Conservation (phyloP, 2,888 invertebrate species). For the Oligia strigilis region DNA sequence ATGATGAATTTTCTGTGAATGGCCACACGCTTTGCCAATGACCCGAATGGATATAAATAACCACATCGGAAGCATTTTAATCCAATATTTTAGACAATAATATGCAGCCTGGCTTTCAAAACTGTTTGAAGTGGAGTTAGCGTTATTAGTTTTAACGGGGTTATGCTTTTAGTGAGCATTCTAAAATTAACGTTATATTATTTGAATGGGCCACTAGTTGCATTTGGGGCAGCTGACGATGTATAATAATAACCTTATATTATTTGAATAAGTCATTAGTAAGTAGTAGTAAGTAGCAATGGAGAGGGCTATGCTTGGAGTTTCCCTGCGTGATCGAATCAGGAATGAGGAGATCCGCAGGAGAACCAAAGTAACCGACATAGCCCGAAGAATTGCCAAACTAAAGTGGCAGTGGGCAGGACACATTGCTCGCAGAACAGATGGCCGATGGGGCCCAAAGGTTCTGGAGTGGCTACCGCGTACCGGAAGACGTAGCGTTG, state of each 20-base stretch:
- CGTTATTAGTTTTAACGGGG: constrained; percentile 15
- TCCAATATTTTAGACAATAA: constrained; percentile 13
- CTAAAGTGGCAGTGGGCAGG: too few species aligned
- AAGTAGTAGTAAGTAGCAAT: too few species aligned
- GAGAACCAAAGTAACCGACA: too few species aligned
- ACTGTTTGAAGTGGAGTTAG: neutral
- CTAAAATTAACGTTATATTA: neutral
- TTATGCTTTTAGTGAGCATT: constrained; percentile 32
- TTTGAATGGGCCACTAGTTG: neutral
- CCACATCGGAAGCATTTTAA: constrained; percentile 18
- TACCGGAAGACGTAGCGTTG: too few species aligned
- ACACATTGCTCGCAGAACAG: too few species aligned
- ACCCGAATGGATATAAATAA: constrained; percentile 2
- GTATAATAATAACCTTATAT: neutral
- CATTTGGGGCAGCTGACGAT: neutral
- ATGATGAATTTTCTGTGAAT: constrained; percentile 4
- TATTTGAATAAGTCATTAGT: too few species aligned
- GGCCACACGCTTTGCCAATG: neutral
- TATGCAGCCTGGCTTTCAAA: constrained; percentile 8
- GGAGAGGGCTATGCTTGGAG: too few species aligned
- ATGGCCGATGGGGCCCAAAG: too few species aligned
- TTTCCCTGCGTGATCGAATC: too few species aligned
- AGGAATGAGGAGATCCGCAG: too few species aligned
- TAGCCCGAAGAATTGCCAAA: too few species aligned
- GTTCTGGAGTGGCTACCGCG: too few species aligned